A percentile compares a stretch with the other conserved stretches of the same genome.
phyloP scores from a whole-genome alignment of 2,113 vertebrate genomes.

The Baryphthengus martii region DNA sequence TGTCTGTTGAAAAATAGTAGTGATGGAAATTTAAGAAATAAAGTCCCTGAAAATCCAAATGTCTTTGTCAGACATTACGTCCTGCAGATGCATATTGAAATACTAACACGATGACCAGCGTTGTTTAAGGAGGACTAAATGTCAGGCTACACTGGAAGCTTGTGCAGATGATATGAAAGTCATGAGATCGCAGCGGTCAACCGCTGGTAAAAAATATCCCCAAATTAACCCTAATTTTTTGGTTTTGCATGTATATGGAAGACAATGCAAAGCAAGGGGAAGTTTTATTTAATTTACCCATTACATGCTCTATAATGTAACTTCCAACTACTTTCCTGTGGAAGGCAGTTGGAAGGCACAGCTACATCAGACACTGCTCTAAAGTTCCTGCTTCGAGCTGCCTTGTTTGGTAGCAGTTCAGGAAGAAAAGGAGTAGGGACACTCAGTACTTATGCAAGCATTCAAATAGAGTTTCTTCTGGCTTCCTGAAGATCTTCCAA shows the following conservation, averaged over 20 bases:
- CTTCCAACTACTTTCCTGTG: background rate
- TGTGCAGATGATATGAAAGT: background rate
- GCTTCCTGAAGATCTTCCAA: background rate
- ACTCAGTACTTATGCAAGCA: accelerated
- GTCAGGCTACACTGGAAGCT: background rate
- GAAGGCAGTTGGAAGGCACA: background rate
- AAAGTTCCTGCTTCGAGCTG: background rate
- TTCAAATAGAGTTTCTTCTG: background rate
- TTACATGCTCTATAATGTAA: background rate
- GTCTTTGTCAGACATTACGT: background rate
- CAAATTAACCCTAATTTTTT: background rate
- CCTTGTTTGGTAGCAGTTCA: background rate
- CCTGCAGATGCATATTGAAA: background rate
- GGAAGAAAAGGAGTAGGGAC: background rate
- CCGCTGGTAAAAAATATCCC: background rate
- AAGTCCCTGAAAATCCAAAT: background rate
- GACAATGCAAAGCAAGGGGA: background rate
- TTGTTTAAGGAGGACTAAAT: background rate
- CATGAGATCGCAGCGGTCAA: background rate
- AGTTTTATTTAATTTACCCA: background rate
- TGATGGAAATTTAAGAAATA: background rate
- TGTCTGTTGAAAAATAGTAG: background rate
- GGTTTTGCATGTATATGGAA: background rate
- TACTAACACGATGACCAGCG: background rate
- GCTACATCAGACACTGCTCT: background rate